Conservation (phyloP, 2,888 invertebrate genomes). For the Hirtodrosophila duncani region DNA sequence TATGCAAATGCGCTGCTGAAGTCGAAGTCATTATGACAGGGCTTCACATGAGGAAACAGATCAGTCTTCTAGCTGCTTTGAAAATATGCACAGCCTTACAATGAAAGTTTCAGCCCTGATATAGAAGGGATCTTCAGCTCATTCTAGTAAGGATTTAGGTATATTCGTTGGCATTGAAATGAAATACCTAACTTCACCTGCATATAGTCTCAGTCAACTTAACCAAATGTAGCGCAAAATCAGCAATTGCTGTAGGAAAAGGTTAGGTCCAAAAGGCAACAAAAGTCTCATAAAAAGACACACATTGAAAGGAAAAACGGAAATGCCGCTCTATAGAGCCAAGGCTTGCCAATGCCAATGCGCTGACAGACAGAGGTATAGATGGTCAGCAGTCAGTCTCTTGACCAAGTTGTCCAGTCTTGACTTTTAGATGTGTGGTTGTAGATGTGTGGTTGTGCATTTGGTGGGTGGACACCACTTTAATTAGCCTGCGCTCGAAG, state of each 20-base stretch:
- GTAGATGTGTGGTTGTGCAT: slow-evolving; percentile 18
- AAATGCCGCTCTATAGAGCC: slow-evolving; percentile 62
- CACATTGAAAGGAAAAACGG: slow-evolving; percentile 51
- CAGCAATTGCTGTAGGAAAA: slow-evolving; percentile 18
- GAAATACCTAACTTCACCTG: no score
- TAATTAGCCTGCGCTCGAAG: slow-evolving; percentile 62
- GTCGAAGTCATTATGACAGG: no score
- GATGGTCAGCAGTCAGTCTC: slow-evolving; percentile 8
- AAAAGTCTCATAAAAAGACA: slow-evolving; percentile 58
- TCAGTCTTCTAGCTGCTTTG: no score
- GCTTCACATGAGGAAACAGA: no score
- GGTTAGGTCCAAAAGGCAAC: slow-evolving; percentile 36
- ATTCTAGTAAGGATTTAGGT: no score
- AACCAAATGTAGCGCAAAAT: slow-evolving; percentile 3
- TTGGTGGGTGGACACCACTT: slow-evolving; percentile 72
- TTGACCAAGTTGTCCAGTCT: slow-evolving; percentile 38
- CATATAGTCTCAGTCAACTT: no score
- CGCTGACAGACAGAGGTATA: slow-evolving; percentile 50
- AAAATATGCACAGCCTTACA: no score
- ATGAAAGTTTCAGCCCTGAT: no score
- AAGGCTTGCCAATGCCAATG: slow-evolving; percentile 35
- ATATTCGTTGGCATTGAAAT: no score
- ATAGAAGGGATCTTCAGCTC: no score
- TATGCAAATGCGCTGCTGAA: not conserved
- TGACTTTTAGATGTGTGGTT: slow-evolving; percentile 3